phyloP scores from a whole-genome alignment of 2,113 vertebrate species.

The Eudorcas thomsonii region DNA sequence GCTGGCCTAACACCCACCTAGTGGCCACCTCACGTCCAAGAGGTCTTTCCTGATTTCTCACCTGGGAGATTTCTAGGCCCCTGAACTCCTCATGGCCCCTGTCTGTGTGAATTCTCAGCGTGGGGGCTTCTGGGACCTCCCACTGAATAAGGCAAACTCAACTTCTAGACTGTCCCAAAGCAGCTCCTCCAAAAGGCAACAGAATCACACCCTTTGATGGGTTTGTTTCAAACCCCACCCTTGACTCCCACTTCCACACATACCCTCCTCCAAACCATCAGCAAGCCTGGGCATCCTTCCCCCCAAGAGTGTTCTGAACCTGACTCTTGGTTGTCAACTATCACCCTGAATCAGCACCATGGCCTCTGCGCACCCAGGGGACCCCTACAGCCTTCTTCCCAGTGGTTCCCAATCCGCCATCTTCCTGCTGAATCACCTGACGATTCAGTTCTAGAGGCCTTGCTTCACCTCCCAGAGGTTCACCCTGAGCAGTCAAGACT shows the following conservation, averaged over 20 bases:
- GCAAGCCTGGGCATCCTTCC: too few relatives aligned
- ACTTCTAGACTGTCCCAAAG: neutral
- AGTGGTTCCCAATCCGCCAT: neutral
- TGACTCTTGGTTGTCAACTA: neutral
- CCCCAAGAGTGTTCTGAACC: accelerated
- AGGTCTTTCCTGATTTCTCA: neutral
- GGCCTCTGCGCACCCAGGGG: neutral
- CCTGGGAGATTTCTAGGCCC: neutral
- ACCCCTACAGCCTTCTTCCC: neutral
- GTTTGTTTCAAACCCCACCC: neutral
- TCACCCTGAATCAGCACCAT: neutral
- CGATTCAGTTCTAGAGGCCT: neutral
- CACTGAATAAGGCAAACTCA: neutral
- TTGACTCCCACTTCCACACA: neutral
- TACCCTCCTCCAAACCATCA: neutral
- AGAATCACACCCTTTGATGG: neutral
- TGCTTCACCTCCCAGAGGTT: neutral
- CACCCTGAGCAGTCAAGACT: neutral
- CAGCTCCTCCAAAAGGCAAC: neutral
- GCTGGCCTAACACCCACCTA: neutral
- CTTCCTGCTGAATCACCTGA: neutral
- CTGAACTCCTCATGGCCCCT: neutral
- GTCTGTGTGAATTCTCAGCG: accelerated
- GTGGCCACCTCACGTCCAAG: neutral
- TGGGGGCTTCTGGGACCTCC: neutral